Percentiles rank a stretch among this genome's conserved stretches.
phyloP scores from a whole-genome alignment of 2,888 invertebrate species.

The Plebejus anna region DNA sequence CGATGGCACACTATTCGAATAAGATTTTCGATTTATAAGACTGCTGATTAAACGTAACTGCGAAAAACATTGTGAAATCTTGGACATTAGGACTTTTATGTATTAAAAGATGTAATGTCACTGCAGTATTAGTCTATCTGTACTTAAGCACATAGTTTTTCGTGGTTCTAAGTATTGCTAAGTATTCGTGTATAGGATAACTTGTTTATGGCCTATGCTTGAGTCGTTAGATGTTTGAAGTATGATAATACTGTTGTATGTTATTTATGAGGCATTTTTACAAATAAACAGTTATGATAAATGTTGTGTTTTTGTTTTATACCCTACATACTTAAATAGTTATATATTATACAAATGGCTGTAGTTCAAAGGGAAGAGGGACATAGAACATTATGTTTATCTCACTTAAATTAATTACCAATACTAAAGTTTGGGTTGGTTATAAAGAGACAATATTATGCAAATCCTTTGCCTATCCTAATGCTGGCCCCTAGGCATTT shows the following conservation, averaged over 20 bases:
- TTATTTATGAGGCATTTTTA: constrained; percentile 75
- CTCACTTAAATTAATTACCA: no score
- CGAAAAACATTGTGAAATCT: constrained; percentile 33
- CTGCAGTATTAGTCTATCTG: constrained; percentile 19
- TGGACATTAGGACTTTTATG: constrained; percentile 16
- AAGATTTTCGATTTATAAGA: constrained; percentile 54
- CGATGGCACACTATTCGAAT: constrained; percentile 34
- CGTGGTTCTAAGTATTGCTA: constrained; percentile 49
- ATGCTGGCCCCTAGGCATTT: no score
- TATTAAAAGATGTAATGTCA: constrained; percentile 16
- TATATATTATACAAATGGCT: background rate
- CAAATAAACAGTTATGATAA: constrained; percentile 60
- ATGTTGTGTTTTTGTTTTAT: constrained; percentile 31
- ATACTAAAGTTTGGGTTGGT: no score
- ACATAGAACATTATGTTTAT: no score
- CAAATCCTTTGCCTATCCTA: no score
- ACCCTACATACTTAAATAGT: background rate
- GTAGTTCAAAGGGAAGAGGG: no score
- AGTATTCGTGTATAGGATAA: constrained; percentile 49
- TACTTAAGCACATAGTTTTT: constrained; percentile 42
- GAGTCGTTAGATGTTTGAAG: constrained; percentile 52
- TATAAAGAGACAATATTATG: no score
- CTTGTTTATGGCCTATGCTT: constrained; percentile 44
- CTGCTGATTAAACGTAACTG: constrained; percentile 49
- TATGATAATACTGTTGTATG: constrained; percentile 47